phyloP scores from a whole-genome alignment of 2,797 vertebrate genomes.

The Acomys russatus region DNA sequence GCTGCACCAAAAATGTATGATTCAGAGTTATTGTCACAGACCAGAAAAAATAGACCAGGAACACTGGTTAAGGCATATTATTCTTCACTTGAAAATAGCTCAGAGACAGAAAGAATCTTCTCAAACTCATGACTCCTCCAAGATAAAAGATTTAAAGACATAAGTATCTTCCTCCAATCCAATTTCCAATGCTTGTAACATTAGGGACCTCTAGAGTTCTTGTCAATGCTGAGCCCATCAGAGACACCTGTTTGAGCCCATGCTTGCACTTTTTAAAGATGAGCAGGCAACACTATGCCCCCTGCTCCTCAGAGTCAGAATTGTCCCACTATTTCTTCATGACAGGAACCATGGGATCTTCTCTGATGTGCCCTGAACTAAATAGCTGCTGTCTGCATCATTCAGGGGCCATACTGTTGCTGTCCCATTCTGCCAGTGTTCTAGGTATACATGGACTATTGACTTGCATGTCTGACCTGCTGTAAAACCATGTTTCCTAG shows the following conservation, averaged over 20 bases:
- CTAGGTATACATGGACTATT: neutral
- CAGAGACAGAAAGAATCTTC: neutral
- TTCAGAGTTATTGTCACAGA: neutral
- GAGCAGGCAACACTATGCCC: neutral
- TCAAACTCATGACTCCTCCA: neutral
- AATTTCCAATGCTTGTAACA: neutral
- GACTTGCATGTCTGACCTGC: neutral
- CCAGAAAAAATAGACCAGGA: neutral
- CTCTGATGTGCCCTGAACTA: fast-evolving
- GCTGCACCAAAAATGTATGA: neutral
- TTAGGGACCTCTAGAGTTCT: neutral
- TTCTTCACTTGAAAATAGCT: neutral
- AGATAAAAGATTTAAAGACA: neutral
- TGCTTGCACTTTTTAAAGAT: neutral
- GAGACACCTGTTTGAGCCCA: neutral
- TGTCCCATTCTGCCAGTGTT: neutral
- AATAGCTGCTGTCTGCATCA: neutral
- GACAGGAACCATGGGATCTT: neutral
- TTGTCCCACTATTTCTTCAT: neutral
- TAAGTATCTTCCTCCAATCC: fast-evolving
- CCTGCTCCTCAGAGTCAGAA: neutral
- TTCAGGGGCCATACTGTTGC: fast-evolving
- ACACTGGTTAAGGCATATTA: neutral
- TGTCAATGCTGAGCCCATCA: neutral
- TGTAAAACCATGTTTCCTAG: neutral